These are phyloP conservation scores for Calycopis cecrops DNA, from an alignment of 1,140 invertebrate species.

Conservation along the genomic window DNA sequence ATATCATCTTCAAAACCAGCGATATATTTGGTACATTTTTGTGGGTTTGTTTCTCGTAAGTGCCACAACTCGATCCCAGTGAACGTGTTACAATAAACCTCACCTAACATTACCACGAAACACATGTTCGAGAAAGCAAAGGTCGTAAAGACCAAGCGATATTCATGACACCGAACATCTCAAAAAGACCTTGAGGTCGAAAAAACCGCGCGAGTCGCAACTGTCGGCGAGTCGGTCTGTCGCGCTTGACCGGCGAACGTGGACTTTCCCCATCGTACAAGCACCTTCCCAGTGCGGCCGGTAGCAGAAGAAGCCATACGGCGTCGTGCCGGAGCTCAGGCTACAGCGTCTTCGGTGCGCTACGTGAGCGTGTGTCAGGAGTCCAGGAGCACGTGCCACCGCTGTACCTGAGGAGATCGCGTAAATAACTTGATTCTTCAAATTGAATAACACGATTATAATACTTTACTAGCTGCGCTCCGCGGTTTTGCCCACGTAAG, in stretches of 20 bases:
- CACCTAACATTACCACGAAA: not conserved
- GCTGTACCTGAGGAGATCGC: slow-evolving; percentile 57
- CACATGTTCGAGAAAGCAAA: slow-evolving; percentile 15
- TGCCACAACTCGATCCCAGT: too few species aligned
- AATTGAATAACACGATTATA: too few species aligned
- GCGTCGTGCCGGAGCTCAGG: slow-evolving; percentile 28
- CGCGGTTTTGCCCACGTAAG: too few species aligned
- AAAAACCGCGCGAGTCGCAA: slow-evolving; percentile 13
- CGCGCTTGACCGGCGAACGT: slow-evolving; percentile 22
- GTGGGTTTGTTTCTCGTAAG: too few species aligned
- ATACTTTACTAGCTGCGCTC: too few species aligned
- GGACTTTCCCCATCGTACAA: slow-evolving; percentile 23
- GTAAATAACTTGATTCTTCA: too few species aligned
- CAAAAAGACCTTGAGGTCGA: slow-evolving; percentile 27
- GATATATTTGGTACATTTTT: too few species aligned
- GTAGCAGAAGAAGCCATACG: slow-evolving; percentile 15
- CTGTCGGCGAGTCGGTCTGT: slow-evolving; percentile 9
- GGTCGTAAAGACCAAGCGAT: not conserved
- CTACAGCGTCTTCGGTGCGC: slow-evolving; percentile 33
- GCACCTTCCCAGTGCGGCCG: slow-evolving; percentile 32
- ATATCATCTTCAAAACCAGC: too few species aligned
- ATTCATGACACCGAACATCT: slow-evolving; percentile 17
- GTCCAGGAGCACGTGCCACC: slow-evolving; percentile 70
- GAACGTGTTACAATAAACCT: too few species aligned
- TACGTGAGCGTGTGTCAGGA: slow-evolving; percentile 66